phyloP scores from a whole-genome alignment of 2,113 vertebrate species.

The Megaceryle torquata region DNA sequence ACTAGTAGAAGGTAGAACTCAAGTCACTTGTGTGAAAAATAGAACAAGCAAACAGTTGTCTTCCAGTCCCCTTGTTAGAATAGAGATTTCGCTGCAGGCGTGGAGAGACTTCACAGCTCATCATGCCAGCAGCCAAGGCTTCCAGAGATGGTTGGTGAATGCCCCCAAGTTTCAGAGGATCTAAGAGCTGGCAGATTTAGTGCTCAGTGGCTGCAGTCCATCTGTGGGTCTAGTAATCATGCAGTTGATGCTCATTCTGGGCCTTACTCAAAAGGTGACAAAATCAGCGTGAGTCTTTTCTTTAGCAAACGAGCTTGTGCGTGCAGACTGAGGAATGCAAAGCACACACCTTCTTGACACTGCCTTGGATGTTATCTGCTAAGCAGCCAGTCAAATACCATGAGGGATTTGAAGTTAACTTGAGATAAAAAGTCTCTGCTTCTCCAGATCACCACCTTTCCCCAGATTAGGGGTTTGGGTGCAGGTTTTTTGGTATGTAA shows the following conservation, averaged over 20 bases:
- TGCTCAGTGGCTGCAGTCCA: not conserved
- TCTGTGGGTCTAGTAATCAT: not conserved
- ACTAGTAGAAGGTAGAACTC: not conserved
- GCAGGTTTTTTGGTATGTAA: not conserved
- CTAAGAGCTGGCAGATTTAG: not conserved
- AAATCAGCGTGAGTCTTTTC: not conserved
- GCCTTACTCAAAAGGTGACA: not conserved
- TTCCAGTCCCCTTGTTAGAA: not conserved
- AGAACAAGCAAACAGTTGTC: not conserved
- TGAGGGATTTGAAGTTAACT: not conserved
- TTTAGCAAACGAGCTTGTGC: not conserved
- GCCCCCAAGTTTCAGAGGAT: not conserved
- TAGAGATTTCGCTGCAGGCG: not conserved
- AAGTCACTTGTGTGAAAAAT: not conserved
- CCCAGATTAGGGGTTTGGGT: not conserved
- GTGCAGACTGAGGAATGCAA: fast-evolving
- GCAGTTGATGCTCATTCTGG: not conserved
- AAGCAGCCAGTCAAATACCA: not conserved
- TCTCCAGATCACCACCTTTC: not conserved
- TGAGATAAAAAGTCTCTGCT: not conserved
- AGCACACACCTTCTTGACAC: not conserved
- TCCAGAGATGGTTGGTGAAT: not conserved
- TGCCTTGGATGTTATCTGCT: not conserved
- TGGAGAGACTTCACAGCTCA: not conserved
- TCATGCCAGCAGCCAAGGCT: fast-evolving